Evolutionary conservation across 1,140 invertebrate genomes (phyloP), one percentile per base, ranked within the genome.

Genomic region (Microplitis mediator): DNA sequence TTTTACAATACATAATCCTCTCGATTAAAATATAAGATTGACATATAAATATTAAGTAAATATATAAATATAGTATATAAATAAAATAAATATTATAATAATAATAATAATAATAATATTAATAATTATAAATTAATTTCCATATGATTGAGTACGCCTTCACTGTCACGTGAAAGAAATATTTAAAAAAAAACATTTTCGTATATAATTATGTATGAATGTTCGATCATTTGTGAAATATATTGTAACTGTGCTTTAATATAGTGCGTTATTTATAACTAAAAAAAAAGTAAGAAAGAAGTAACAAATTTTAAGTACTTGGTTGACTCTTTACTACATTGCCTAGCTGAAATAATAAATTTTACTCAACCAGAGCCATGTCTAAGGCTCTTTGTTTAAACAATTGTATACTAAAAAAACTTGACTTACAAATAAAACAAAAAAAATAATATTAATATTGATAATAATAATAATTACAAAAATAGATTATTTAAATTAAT

Each of bases 161-260:
- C 31, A 31, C 11, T 13, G 31, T 60, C 31, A 31, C 23, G 11
- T 60, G 31, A 71, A 74, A 71, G 74, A 23, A 65, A 70, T 58
- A 69, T 31, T 58, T 76, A 72, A 66, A 70, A 69, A 70, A 73
- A 72, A 82, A 77, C 76, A 77, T 79, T 78, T 65, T 79, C 79
- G 82, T 81, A 78, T 81, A 84, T 85, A 84, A 86, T 86, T 85
- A 84, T 85, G 84, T 85, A 85, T 86, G 84, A 85, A 85, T 85
- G 83, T 85, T 86, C 82, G 82, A 83, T 77, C 78, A 85, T 83
- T 83, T 85, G 82, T 84, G 83, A 86, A 86, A 86, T 83, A 85
- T 85, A 86, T 79, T 85, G 81, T 85, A 85, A 84, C 83, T 86
- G 83, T 85, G 84, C 84, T 86, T 85, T 83, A 86, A 23, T 77